A percentile compares a stretch with the other conserved stretches of the same genome.
Evolutionary conservation across 2,888 invertebrate genomes (phyloP).

Genomic region (Troglohyphantes excavatus): DNA sequence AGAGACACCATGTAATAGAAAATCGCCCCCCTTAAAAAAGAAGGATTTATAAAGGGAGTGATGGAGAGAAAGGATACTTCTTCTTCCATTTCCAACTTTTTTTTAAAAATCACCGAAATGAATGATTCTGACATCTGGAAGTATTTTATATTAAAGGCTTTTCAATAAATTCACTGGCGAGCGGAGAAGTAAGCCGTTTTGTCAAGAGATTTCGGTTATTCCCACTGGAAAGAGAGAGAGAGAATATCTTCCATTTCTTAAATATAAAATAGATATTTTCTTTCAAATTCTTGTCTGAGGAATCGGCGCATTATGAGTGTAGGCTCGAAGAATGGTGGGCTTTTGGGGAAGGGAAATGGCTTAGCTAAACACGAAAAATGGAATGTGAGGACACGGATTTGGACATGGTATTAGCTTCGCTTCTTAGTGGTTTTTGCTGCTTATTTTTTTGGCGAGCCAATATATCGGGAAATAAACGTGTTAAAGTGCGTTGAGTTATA

Average conservation of each 20-base stretch:
- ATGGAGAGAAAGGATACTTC: slow-evolving; percentile 18
- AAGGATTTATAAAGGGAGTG: slow-evolving; percentile 6
- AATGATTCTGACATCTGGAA: slow-evolving; percentile 68
- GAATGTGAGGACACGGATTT: background rate
- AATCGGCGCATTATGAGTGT: background rate
- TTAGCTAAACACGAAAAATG: slow-evolving; percentile 4
- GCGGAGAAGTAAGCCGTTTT: slow-evolving; percentile 48
- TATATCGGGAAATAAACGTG: no score
- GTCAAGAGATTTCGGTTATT: background rate
- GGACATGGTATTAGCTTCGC: background rate
- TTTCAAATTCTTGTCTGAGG: slow-evolving; percentile 6
- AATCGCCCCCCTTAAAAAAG: slow-evolving; percentile 21
- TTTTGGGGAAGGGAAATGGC: background rate
- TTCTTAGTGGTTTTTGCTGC: no score
- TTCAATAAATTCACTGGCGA: slow-evolving; percentile 20
- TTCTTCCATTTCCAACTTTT: slow-evolving; percentile 28
- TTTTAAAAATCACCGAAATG: slow-evolving; percentile 54
- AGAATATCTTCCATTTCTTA: slow-evolving; percentile 23
- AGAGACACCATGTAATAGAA: slow-evolving; percentile 60
- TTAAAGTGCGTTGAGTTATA: no score
- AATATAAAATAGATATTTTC: slow-evolving; percentile 21
- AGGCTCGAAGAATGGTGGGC: background rate
- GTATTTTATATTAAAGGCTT: slow-evolving; percentile 59
- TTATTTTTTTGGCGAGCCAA: no score
- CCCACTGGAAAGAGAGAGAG: background rate